phyloP scores from a whole-genome alignment of 2,888 invertebrate species.

The Pocota personata region DNA sequence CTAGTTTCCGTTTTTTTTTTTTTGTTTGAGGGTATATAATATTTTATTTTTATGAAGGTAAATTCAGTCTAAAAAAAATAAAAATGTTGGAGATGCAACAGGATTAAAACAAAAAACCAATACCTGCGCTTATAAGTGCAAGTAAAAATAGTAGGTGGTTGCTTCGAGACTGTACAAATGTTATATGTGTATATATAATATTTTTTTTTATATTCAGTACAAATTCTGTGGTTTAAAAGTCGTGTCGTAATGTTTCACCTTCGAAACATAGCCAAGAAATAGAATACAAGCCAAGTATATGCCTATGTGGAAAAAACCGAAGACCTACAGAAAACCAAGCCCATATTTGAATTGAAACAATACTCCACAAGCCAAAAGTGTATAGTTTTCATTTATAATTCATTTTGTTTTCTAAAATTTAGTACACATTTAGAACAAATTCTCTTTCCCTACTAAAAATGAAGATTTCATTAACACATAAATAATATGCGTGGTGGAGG shows the following conservation, averaged over 20 bases:
- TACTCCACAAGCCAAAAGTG: background rate
- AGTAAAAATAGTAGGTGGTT: background rate
- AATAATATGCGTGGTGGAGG: background rate
- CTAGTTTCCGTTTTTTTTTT: slow-evolving; percentile 12
- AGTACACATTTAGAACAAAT: background rate
- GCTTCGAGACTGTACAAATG: slow-evolving; percentile 22
- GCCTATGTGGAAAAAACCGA: background rate
- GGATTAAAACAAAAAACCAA: background rate
- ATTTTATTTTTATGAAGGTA: slow-evolving; percentile 37
- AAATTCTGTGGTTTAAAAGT: background rate
- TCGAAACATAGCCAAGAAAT: background rate
- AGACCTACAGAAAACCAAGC: background rate
- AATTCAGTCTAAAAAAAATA: slow-evolving; percentile 60
- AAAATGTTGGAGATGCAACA: slow-evolving; percentile 8
- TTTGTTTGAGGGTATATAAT: background rate
- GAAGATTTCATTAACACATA: background rate
- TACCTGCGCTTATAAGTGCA: too few relatives aligned
- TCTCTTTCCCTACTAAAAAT: background rate
- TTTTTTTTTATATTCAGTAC: background rate
- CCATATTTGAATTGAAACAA: background rate
- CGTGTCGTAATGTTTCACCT: background rate
- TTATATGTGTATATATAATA: background rate
- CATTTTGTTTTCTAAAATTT: background rate
- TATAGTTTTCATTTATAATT: background rate
- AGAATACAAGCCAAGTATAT: background rate